Conservation (phyloP, 2,113 vertebrate genomes). For the Passerina amoena region DNA sequence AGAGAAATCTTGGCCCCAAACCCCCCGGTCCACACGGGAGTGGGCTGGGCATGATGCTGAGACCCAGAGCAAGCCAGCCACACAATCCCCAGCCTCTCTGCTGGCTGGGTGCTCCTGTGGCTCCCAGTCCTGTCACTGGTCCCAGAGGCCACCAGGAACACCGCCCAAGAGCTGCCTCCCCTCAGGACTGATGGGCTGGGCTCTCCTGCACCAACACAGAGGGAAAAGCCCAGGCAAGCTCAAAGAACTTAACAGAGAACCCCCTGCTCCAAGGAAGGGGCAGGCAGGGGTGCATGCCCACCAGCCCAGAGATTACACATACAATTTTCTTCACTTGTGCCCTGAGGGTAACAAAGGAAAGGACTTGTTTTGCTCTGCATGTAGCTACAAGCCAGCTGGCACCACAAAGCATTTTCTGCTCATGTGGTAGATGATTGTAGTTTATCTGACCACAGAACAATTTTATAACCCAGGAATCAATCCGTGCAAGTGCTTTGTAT, state of each 20-base stretch:
- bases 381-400: neutral
- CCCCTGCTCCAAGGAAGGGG: neutral
- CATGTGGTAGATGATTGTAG: neutral
- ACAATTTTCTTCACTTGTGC: neutral
- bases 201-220: neutral
- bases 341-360: neutral
- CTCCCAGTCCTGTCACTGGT: neutral
- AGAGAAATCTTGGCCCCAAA: neutral
- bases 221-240: neutral
- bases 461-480: conserved; percentile 32
- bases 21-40: neutral
- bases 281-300: neutral
- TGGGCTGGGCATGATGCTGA: neutral
- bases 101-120: neutral
- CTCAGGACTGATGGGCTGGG: neutral
- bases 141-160: neutral
- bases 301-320: neutral
- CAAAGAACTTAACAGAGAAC: neutral
- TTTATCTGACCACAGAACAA: neutral
- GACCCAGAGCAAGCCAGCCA: neutral
- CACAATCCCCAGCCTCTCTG: neutral
- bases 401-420: neutral
- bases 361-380: neutral
- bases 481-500: neutral
- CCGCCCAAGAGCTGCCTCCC: neutral